A percentile compares a stretch with the other conserved stretches of the same genome.
Evolutionary conservation across 2,113 vertebrate genomes (phyloP).

Genomic region (Lophius piscatorius): DNA sequence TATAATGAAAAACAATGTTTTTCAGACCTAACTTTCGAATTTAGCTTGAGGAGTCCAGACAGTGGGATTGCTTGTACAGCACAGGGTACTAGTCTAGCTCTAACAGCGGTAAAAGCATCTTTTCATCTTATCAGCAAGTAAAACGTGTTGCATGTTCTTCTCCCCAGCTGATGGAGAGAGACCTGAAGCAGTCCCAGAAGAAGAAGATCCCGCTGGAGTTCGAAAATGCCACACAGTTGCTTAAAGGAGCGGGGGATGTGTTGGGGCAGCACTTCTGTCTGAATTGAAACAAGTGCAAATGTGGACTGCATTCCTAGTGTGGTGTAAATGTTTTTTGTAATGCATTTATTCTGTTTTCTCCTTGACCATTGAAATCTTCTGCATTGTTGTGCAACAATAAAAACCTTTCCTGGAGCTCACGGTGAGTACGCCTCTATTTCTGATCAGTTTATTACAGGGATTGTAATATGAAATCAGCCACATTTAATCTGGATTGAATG

Average conservation of each 20-base stretch:
- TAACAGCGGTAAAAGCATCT: too few relatives aligned
- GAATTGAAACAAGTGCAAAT: constrained; percentile 52
- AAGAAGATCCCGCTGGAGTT: constrained; percentile 86
- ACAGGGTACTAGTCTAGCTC: too few relatives aligned
- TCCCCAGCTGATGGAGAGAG: constrained; percentile 88
- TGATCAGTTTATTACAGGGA: too few relatives aligned
- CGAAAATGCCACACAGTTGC: constrained; percentile 80
- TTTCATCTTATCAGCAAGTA: too few relatives aligned
- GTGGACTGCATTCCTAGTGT: not conserved
- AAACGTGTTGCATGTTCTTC: not conserved
- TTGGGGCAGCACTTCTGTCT: constrained; percentile 86
- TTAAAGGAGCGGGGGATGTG: constrained; percentile 81
- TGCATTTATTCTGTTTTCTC: not conserved
- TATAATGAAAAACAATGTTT: too few relatives aligned
- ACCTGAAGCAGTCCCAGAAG: constrained; percentile 82
- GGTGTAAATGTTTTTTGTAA: not conserved
- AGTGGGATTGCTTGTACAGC: too few relatives aligned
- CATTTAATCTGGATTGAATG: too few relatives aligned
- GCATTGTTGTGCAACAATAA: constrained; percentile 12
- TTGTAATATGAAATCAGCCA: too few relatives aligned
- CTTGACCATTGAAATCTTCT: not conserved
- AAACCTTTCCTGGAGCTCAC: constrained; percentile 3
- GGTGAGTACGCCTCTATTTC: not conserved
- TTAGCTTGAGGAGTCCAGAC: too few relatives aligned
- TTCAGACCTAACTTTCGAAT: too few relatives aligned